Percentiles rank a stretch among this genome's conserved stretches.
Conservation (phyloP, 2,888 invertebrate genomes). For the Metacarcinus magister region DNA sequence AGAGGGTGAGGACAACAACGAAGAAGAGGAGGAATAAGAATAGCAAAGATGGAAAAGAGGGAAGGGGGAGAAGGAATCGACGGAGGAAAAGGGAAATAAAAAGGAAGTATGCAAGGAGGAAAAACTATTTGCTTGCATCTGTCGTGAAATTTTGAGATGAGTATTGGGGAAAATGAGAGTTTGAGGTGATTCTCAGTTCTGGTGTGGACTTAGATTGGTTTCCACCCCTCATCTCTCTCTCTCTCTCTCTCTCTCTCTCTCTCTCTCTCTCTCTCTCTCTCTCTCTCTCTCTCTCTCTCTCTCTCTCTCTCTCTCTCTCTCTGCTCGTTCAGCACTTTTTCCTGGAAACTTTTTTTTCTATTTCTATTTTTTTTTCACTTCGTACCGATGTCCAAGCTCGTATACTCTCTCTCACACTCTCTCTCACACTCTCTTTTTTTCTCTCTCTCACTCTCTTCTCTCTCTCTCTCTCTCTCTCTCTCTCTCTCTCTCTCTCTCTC, state of each 20-base stretch:
- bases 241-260: slow-evolving; percentile 26
- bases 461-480: neutral
- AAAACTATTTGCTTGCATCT: neutral
- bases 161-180: slow-evolving; percentile 4
- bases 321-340: neutral
- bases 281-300: neutral
- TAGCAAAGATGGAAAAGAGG: neutral
- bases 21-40: neutral
- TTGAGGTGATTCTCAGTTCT: neutral
- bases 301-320: neutral
- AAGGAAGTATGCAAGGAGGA: neutral
- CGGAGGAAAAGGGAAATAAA: neutral
- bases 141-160: neutral
- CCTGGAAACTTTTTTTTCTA: no score
- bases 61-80: neutral
- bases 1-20: neutral
- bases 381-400: neutral
- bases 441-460: neutral
- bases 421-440: neutral
- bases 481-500: slow-evolving; percentile 27
- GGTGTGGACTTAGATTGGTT: neutral
- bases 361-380: neutral
- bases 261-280: neutral
- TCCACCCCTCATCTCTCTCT: neutral
- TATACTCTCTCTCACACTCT: neutral